Evolutionary conservation across 2,113 vertebrate species (phyloP).

Genomic region (Sylvia atricapilla): DNA sequence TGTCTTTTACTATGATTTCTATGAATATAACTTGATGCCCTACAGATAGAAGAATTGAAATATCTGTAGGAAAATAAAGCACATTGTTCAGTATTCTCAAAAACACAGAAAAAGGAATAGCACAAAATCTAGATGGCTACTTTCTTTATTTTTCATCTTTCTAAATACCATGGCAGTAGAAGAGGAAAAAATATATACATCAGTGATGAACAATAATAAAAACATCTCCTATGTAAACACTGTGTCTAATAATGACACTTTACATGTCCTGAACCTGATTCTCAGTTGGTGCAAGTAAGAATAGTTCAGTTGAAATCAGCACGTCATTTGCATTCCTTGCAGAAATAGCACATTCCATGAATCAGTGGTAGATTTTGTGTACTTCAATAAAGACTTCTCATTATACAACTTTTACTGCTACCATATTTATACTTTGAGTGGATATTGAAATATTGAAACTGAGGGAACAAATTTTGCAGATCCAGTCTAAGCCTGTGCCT

Average conservation of each 20-base stretch:
- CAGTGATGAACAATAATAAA: neutral
- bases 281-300: neutral
- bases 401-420: neutral
- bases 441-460: neutral
- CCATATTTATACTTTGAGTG: neutral
- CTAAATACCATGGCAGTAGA: neutral
- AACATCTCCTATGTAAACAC: neutral
- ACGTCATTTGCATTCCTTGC: neutral
- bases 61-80: accelerated
- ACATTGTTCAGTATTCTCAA: neutral
- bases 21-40: neutral
- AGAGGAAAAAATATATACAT: neutral
- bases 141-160: neutral
- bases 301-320: neutral
- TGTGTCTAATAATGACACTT: neutral
- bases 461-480: neutral
- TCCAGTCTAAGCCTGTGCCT: neutral
- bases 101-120: neutral
- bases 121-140: neutral
- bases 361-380: neutral
- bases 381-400: neutral
- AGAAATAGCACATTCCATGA: neutral
- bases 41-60: neutral
- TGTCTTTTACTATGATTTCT: neutral
- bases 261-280: neutral